Evolutionary conservation across 2,888 invertebrate species (phyloP), one percentile per base, ranked within the genome.

Genomic region (Sarcophaga carnaria): DNA sequence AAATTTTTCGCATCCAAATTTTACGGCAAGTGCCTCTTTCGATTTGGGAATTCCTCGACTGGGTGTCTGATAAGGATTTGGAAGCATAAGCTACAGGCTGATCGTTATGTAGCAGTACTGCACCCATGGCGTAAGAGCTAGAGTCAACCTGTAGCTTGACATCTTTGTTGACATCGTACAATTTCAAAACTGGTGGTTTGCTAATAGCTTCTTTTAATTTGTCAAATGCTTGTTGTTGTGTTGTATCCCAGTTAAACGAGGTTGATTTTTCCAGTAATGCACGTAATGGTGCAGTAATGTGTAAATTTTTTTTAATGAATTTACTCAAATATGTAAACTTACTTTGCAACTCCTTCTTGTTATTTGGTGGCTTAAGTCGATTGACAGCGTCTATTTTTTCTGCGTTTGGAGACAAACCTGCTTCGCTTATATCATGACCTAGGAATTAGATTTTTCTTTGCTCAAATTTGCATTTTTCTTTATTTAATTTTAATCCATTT

Each of bases 401-500:
- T 11, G 70, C 54, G 27, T 88, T 81, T 3, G 70, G 70, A 72
- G 62, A 59, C 25, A 70, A 70, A n/a, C 74, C 67, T 14, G 74
- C 25, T 62, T 83, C 59, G n/a, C 72, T 83, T 14, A 69, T 63
- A 45, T 66, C 60, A 37, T 72, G 71, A 25, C 76, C 74, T 20
- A 80, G 64, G 83, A 89, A 89, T 60, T 83, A 64, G 2, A 83
- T 17, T 74, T 72, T 72, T 14, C 17, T 78, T 6, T 49, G 37
- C 4, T 64, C 59, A n/a, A 67, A 74, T 62, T 62, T 11, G 54
- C 89, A 90, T 83, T 90, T 90, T 64, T 89, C 88, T 67, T 86
- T 80, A 59, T 90, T 90, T n/a, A 91, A 80, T 67, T 88, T 90
- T 37, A 90, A 59, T 6, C 64, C 71, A 69, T 62, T 70, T 60